Evolutionary conservation across 2,797 vertebrate species (phyloP).

Genomic region (Sebastolobus alascanus): DNA sequence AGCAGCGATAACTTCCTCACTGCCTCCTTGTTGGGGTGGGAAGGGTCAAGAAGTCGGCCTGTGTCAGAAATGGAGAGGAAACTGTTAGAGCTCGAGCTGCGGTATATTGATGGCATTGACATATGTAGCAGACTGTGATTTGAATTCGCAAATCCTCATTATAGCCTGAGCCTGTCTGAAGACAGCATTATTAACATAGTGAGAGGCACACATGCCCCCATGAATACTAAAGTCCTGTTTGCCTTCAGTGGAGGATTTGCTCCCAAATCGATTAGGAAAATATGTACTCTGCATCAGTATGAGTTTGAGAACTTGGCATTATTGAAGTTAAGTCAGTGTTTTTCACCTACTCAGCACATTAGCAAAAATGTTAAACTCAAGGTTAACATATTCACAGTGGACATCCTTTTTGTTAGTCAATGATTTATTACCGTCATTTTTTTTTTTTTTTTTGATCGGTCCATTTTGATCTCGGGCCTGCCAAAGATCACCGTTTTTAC

Average conservation of each 20-base stretch:
- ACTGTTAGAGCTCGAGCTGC: conserved; percentile 42
- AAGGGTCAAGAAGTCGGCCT: conserved; percentile 61
- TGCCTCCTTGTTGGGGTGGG: conserved; percentile 59
- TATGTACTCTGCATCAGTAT: conserved; percentile 85
- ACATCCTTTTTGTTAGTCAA: conserved; percentile 58
- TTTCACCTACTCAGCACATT: conserved; percentile 73
- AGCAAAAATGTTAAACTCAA: conserved; percentile 69
- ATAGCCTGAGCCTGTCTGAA: conserved; percentile 73
- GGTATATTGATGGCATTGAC: conserved; percentile 80
- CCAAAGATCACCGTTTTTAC: conserved; percentile 63
- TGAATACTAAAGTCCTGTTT: conserved; percentile 83
- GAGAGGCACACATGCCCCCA: conserved; percentile 59
- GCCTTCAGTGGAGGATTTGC: conserved; percentile 77
- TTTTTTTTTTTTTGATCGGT: conserved; percentile 41
- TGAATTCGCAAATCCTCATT: conserved; percentile 83
- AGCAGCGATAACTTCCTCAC: conserved; percentile 64
- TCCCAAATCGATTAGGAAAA: conserved; percentile 83
- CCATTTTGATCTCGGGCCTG: conserved; percentile 52
- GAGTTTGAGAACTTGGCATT: conserved; percentile 75
- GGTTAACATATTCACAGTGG: conserved; percentile 73
- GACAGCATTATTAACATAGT: conserved; percentile 81
- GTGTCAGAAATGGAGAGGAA: conserved; percentile 64
- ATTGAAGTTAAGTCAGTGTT: conserved; percentile 68
- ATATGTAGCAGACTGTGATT: conserved; percentile 79
- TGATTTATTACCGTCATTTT: conserved; percentile 58